phyloP scores from a whole-genome alignment of 2,113 vertebrate genomes.

The Ceuthmochares aereus region DNA sequence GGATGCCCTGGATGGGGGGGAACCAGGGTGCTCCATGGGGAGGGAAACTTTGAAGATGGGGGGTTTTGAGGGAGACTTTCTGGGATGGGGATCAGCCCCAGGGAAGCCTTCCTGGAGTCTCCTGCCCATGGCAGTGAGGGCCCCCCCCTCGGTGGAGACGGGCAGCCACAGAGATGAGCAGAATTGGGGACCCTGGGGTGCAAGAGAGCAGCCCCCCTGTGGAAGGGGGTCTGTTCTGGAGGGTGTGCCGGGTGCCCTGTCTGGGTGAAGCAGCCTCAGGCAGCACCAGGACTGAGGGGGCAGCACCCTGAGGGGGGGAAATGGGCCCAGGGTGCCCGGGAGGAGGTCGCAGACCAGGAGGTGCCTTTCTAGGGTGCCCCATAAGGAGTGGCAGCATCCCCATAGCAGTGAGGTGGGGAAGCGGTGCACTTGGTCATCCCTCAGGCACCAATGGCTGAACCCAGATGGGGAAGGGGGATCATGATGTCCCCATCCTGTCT shows the following conservation, averaged over 20 bases:
- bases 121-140: neutral
- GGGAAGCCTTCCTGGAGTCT: neutral
- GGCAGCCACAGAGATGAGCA: neutral
- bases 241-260: neutral
- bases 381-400: neutral
- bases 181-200: neutral
- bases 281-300: neutral
- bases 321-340: neutral
- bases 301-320: neutral
- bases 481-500: fast-evolving
- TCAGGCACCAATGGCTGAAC: neutral
- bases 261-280: neutral
- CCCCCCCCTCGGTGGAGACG: too few species aligned
- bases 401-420: neutral
- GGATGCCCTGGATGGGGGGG: neutral
- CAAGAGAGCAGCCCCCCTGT: neutral
- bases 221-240: neutral
- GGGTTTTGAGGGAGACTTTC: neutral
- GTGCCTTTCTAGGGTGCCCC: neutral
- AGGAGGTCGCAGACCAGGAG: fast-evolving
- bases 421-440: fast-evolving
- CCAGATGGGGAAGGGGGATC: neutral
- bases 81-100: too few species aligned
- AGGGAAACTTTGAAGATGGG: neutral
- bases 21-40: fast-evolving